These are phyloP conservation scores for Dinothrombium tinctorium DNA, from an alignment of 1,140 invertebrate species.

Conservation along the genomic window DNA sequence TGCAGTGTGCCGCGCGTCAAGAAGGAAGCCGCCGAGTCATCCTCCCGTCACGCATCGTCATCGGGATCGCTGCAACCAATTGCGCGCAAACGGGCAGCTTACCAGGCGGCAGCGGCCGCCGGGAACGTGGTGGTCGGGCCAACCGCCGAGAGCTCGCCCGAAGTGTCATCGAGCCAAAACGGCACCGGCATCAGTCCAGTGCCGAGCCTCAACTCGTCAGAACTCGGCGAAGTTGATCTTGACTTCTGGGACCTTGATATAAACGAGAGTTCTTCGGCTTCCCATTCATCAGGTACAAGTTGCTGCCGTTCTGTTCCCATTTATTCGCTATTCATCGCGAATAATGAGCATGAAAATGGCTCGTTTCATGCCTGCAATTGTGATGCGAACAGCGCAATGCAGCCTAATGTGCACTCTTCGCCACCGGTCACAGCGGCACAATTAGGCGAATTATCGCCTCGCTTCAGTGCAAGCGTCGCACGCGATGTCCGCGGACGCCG, in stretches of 20 bases:
- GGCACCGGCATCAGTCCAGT: conserved; percentile 15
- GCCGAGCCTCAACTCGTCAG: conserved; percentile 24
- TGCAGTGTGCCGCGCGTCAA: background rate
- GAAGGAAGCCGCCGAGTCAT: conserved; percentile 4
- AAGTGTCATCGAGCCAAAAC: conserved; percentile 34
- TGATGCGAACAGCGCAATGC: no score
- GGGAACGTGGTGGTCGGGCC: background rate
- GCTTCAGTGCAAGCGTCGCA: no score
- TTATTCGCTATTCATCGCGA: no score
- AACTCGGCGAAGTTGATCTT: conserved; percentile 40
- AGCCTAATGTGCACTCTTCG: no score
- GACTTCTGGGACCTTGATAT: conserved; percentile 51
- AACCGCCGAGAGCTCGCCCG: conserved; percentile 34
- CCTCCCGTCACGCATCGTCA: background rate
- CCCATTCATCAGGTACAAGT: conserved; percentile 14
- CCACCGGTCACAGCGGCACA: no score
- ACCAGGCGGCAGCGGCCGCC: conserved; percentile 1
- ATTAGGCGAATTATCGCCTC: no score
- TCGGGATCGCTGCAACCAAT: background rate
- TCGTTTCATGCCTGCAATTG: no score
- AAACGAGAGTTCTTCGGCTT: conserved; percentile 11
- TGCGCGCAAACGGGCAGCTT: conserved; percentile 9
- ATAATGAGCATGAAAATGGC: no score
- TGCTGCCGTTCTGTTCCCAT: no score
- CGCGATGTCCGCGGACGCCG: no score